Evolutionary conservation across 2,888 invertebrate genomes (phyloP), one percentile per base, ranked within the genome.

Genomic region (Choristoneura rosaceana): DNA sequence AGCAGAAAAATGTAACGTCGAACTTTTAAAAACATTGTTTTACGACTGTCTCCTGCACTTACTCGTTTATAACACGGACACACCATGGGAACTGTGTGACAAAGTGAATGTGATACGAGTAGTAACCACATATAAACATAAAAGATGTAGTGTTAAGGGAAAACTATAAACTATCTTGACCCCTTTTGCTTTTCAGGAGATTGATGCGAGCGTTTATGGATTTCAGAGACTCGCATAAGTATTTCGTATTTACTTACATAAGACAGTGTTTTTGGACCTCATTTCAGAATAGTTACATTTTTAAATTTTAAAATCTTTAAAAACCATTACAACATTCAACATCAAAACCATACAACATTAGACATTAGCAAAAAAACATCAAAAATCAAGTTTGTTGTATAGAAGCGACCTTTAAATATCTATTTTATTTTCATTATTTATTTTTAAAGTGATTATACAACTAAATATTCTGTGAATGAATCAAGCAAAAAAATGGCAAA

Each of bases 81-180:
- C 60, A 52, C 15, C 60, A 9, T 41, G 8, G 41, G 60, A 41
- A 60, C 15, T 41, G 14, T 10, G n/a, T 15, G 60, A 17, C 60
- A 62, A 38, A 62, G 61, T 62, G 25, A 47, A 47, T 63, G 63
- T 63, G 62, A 47, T 63, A 25, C 25, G 25, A 25, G 25, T n/a
- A 25, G 25, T 25, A 45, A 45, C 25, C 63, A 33, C 63, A 63
- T 33, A 33, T 47, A 33, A 63, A 47, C 33, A 12, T 45, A 33
- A 63, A 17, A 63, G 25, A 45, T 43, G 17, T 41, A 15, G 12
- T 43, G 17, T 43, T 17, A 43, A 14, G 43, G 25, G 17, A 62
- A 38, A 45, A 17, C 17, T 62, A 43, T 62, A 62, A 62, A 62
- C 41, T 25, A 62, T 45, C 61, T 47, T 63, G 63, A 63, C 25